Evolutionary conservation across 2,888 invertebrate species (phyloP).

Genomic region (Troides oblongomaculatus): DNA sequence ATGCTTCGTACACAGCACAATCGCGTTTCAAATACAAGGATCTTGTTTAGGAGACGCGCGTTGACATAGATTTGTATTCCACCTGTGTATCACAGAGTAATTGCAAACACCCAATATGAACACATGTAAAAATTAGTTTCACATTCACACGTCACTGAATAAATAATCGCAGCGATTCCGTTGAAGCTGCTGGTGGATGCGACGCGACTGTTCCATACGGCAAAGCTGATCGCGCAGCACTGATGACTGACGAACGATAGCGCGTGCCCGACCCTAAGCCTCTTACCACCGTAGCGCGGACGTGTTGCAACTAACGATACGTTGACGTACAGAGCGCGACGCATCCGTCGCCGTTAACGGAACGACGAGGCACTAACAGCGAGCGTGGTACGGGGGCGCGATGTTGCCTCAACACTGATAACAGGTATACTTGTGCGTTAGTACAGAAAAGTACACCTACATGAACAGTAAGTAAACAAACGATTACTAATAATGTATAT

Average conservation of each 20-base stretch:
- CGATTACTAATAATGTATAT: constrained; percentile 33
- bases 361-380: constrained; percentile 32
- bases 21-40: constrained; percentile 48
- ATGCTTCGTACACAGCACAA: constrained; percentile 42
- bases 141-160: constrained; percentile 62
- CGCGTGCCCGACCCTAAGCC: constrained; percentile 68
- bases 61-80: constrained; percentile 44
- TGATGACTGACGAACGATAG: constrained; percentile 76
- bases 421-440: constrained; percentile 45
- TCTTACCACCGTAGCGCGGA: constrained; percentile 58
- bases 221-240: constrained; percentile 69
- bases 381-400: constrained; percentile 48
- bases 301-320: constrained; percentile 45
- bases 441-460: constrained; percentile 42
- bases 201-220: constrained; percentile 63
- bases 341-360: constrained; percentile 26
- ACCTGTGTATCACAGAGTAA: constrained; percentile 52
- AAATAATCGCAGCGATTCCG: constrained; percentile 60
- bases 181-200: constrained; percentile 49
- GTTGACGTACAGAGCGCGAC: constrained; percentile 39
- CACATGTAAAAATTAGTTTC: constrained; percentile 54
- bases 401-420: constrained; percentile 59
- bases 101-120: constrained; percentile 54
- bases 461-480: constrained; percentile 45
- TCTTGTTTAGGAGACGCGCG: constrained; percentile 30